Evolutionary conservation across 2,797 vertebrate species (phyloP), one percentile per base, ranked within the genome.

Genomic region (Ataeniobius toweri): DNA sequence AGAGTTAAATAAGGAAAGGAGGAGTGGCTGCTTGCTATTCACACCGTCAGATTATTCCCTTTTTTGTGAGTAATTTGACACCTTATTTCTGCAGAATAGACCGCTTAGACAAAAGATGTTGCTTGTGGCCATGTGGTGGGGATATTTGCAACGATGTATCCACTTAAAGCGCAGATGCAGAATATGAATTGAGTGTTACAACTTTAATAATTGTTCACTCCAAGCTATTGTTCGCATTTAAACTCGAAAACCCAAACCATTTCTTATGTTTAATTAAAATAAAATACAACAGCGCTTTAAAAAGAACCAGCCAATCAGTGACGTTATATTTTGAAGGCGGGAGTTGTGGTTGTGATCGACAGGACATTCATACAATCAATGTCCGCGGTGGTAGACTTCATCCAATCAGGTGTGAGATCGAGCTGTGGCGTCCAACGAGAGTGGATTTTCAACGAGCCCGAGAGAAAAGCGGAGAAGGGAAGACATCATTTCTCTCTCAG

Each of bases 401-500:
- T 44, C 95, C 96, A 96, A 96, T 96, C 81, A 56, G 1, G 53
- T 74, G 81, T 50, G 41, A 26, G 83, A 69, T 78, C 58, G 81
- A 85, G 26, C 78, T 79, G 76, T 82, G 74, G 90, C 74, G 80
- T 90, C 93, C 91, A 91, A 94, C 89, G 80, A 88, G 84, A 93
- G 91, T 88, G 82, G 82, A 84, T 87, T 93, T 92, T 91, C 89
- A 93, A 89, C 85, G 84, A 86, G 87, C 86, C 89, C 58, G 86
- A 88, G 86, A 93, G 91, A 93, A 93, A 92, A 93, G 90, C 91
- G 73, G 88, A 93, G 91, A 88, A 76, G 46, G 65, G 81, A 82
- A 85, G 92, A 94, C 95, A 90, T 93, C 94, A 96, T 94, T 96
- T 92, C 92, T 93, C 92, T 90, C 88, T 83, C 83, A 83, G 90